Base-by-base conservation (phyloP, 2,888 invertebrate species). In the Limenitis camilla region DNA sequence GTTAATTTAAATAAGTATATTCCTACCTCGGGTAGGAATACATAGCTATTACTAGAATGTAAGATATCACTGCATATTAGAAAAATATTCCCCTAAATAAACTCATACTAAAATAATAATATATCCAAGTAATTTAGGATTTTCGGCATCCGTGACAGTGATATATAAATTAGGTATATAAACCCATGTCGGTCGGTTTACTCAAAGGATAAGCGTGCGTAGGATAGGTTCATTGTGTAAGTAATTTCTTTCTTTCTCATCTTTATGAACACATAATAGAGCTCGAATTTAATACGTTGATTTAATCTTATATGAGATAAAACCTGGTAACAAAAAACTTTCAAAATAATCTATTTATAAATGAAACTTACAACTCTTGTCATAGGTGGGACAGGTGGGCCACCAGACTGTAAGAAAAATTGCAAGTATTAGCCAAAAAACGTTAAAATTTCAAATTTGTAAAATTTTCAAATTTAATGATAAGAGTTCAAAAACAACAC, bases 311-410 rank as follows among this genome's bases (percentile, higher is more conserved):
- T 19, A 19, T 19, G 19, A 19, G 1, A 19, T 19, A 19, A 19
- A 19, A 19, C 19, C n/a, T n/a, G n/a, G n/a, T n/a, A n/a, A 35
- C 5, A 27, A 39, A 11, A 39, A 11, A 11, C 27, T 27, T 27
- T 27, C 8, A 7, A 19, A 9, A 40, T n/a, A 29, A 10, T 10
- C 9, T 31, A 11, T 31, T 8, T 4, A 19, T 7, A 31, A 28
- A 4, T 36, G 35, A 1, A 11, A 76, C 84, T 78, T 63, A 85
- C 84, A 19, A 78, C 77, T 71, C 66, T 76, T 0, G 74, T 66
- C 75, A 77, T 73, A 0, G 84, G 73, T 1, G 83, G 81, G 5
- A 74, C 72, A 0, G 78, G 78, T 0, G 81, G 82, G 3, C 73
- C 75, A 0, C 71, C 72, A 7, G 64, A 10, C 84, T 84, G 70